Conservation (phyloP, 1,140 invertebrate genomes). For the Scaptodrosophila lebanonensis region DNA sequence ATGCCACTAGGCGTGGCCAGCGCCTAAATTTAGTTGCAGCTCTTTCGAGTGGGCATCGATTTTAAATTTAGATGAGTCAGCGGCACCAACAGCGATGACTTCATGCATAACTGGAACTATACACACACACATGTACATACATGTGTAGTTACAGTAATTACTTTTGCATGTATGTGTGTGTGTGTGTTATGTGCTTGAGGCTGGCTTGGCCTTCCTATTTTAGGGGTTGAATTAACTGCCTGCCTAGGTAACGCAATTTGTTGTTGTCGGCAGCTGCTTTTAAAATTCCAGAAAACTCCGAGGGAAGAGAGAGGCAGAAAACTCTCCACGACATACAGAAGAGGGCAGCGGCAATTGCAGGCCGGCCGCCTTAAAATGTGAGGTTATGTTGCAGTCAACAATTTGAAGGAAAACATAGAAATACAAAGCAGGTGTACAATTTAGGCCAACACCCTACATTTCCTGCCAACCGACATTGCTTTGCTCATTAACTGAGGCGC, state of each 20-base stretch:
- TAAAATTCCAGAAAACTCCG: constrained; percentile 38
- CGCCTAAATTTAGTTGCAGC: constrained; percentile 13
- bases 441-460: background rate
- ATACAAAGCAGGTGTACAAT: background rate
- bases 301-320: constrained; percentile 41
- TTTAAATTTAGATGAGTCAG: constrained; percentile 44
- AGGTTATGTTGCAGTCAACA: too few species aligned
- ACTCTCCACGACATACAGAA: constrained; percentile 12
- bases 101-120: constrained; percentile 37
- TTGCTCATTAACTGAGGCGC: background rate
- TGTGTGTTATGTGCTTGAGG: background rate
- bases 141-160: background rate
- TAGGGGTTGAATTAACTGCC: constrained; percentile 45
- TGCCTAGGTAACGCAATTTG: constrained; percentile 58
- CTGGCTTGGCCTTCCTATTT: constrained; percentile 6
- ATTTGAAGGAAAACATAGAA: too few species aligned
- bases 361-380: background rate
- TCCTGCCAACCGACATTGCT: background rate
- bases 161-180: constrained; percentile 1
- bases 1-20: constrained; percentile 13
- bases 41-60: constrained; percentile 14
- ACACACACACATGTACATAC: constrained; percentile 4
- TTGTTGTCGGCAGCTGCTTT: constrained; percentile 39
- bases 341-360: constrained; percentile 2
- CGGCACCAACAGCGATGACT: constrained; percentile 46